Evolutionary conservation across 2,113 vertebrate species (phyloP), one percentile per base, ranked within the genome.

Genomic region (Eurypyga helias): DNA sequence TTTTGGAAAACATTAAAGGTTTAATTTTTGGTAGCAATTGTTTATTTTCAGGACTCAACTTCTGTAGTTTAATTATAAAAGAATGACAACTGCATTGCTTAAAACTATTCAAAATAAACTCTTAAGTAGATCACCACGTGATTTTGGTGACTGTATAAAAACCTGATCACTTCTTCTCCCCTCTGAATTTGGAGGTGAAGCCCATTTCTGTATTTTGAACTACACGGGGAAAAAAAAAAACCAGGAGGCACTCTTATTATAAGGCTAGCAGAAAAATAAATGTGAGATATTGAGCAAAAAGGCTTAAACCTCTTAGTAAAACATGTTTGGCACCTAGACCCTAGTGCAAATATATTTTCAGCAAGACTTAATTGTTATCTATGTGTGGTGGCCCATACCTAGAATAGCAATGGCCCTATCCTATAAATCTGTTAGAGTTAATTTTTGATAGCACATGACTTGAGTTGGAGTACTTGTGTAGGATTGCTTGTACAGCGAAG

Each of bases 211-310:
- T 96, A 72, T 94, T 96, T 92, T 93, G 65, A 92, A 48, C 76
- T 75, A 81, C 41, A 31, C 31, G n/a, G n/a, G n/a, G n/a, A 49
- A 43, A 77, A 80, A 70, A 41, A 86, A 94, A 91, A 72, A 82
- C 92, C 77, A 94, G 96, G 94, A 93, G 96, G 80, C 97, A 97
- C 97, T 97, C 94, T 98, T 98, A 78, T 97, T 97, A 98, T 97
- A 98, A 98, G 98, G 98, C 98, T 98, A 55, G 92, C 86, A 79
- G 51, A 46, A 91, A 93, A 81, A 58, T 2, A 31, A 62, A 36
- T n/a, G 31, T 36, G 19, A 85, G 48, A 38, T 54, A 38, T 25
- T 51, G 28, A 41, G 29, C 31, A 38, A 55, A 83, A 51, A 65
- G 9, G 20, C 34, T 81, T 51, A 33, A 73, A 52, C 33, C 55